These are phyloP conservation scores for Butastur rufipennis DNA, from an alignment of 2,113 vertebrate species.

Conservation along the genomic window DNA sequence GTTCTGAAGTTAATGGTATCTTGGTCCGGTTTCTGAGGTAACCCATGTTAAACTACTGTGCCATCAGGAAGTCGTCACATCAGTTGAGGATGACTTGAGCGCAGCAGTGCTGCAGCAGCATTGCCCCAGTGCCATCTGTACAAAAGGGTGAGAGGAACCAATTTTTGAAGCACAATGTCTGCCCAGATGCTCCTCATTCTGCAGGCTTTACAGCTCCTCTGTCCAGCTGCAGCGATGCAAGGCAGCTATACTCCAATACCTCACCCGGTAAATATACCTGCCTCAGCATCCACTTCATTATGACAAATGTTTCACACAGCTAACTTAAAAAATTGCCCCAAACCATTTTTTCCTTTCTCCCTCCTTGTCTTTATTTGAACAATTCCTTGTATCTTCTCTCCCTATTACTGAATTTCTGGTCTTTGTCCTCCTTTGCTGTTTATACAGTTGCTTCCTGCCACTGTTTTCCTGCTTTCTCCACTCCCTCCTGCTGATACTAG, in stretches of 20 bases:
- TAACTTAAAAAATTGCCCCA: neutral
- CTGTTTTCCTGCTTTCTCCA: neutral
- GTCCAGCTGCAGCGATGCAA: neutral
- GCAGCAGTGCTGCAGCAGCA: neutral
- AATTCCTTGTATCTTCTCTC: neutral
- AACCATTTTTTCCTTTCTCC: neutral
- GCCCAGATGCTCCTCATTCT: neutral
- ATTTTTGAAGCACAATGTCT: accelerated
- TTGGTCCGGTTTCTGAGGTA: neutral
- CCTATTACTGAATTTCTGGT: neutral
- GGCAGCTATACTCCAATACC: neutral
- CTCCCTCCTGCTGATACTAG: neutral
- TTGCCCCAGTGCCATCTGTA: neutral
- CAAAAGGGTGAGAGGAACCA: neutral
- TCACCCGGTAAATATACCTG: neutral
- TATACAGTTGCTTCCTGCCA: neutral
- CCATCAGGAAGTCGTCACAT: neutral
- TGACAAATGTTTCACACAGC: neutral
- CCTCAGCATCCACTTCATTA: accelerated
- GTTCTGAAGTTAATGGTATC: neutral
- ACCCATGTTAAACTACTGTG: neutral
- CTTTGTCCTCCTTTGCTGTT: neutral
- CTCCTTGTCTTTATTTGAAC: neutral
- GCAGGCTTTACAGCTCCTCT: neutral
- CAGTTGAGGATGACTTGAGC: neutral